Base-by-base conservation (phyloP, 2,113 vertebrate species). In the Rallus limicola region DNA sequence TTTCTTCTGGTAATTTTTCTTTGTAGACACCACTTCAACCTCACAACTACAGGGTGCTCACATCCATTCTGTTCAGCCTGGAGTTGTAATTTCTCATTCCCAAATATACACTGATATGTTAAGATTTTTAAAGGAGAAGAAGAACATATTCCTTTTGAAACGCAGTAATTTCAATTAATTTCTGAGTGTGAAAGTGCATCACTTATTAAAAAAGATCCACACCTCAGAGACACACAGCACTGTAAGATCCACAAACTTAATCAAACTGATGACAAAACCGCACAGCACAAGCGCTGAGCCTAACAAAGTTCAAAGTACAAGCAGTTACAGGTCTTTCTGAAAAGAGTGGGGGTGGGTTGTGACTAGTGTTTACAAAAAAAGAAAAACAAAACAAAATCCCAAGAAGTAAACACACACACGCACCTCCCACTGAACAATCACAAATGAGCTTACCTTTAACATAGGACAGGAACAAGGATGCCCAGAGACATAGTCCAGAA, bases 401-500 rank as follows among this genome's bases (percentile, higher is more conserved):
- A 13, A 26, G 20, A 48, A 48, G 20, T 21, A 48, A 48, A 48
- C 48, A 46, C 18, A 46, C 44, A 46, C 44, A 46, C 42, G 17
- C 42, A 44, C 42, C 36, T 46, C 44, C 48, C 48, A 8, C 11
- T 31, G 5, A 42, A 68, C 25, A 90, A 53, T 2, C 17, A 82
- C 24, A 82, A 24, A 56, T 7, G 3, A 93, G 13, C 90, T 97
- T 95, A 97, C 96, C 96, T 94, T 92, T 82, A 48, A 96, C 64
- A 26, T 93, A 65, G 33, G 95, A 93, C 44, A 94, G 59, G 88
- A 97, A 95, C 24, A 96, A 88, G 44, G 79, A 58, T 50, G 92
- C 70, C 95, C 95, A 94, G 59, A 97, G 75, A 72, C 31, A 96
- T 6, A 97, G 50, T 50, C 70, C 93, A 82, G 82, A 88, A 93